A percentile compares a stretch with the other conserved stretches of the same genome.
Evolutionary conservation across 2,888 invertebrate species (phyloP).

Genomic region (Rhamphomyia laevipes): DNA sequence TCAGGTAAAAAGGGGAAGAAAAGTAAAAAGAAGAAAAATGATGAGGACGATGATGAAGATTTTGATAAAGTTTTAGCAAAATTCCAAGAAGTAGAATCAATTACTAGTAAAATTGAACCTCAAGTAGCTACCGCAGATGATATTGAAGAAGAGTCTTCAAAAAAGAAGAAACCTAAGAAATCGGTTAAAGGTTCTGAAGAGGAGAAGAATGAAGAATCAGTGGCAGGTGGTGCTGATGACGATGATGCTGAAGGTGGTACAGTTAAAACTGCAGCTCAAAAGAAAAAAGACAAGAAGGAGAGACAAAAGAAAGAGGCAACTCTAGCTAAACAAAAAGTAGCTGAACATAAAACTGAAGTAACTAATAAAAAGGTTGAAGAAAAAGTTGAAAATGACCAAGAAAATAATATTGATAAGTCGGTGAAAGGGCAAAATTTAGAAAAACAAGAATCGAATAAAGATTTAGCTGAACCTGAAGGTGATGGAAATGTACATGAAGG

Average conservation of each 20-base stretch:
- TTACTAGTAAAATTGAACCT: constrained; percentile 47
- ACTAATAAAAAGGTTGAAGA: constrained; percentile 19
- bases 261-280: constrained; percentile 73
- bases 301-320: constrained; percentile 61
- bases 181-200: constrained; percentile 15
- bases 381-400: constrained; percentile 40
- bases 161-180: constrained; percentile 23
- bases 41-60: constrained; percentile 62
- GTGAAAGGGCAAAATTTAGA: constrained; percentile 14
- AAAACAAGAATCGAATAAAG: constrained; percentile 54
- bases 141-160: constrained; percentile 30
- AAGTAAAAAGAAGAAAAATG: constrained; percentile 56
- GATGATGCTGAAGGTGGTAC: constrained; percentile 47
- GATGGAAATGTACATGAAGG: constrained; percentile 18
- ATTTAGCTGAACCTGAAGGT: constrained; percentile 24
- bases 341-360: constrained; percentile 34
- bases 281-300: constrained; percentile 83
- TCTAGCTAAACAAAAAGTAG: constrained; percentile 28
- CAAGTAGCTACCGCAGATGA: constrained; percentile 27
- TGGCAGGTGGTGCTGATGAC: constrained; percentile 35
- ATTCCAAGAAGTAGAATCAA: constrained; percentile 63
- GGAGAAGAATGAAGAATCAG: constrained; percentile 9
- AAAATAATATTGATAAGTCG: constrained; percentile 7
- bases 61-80: constrained; percentile 75
- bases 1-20: constrained; percentile 61